Conservation (phyloP, 1,140 invertebrate species). For the Drosophila grimshawi region DNA sequence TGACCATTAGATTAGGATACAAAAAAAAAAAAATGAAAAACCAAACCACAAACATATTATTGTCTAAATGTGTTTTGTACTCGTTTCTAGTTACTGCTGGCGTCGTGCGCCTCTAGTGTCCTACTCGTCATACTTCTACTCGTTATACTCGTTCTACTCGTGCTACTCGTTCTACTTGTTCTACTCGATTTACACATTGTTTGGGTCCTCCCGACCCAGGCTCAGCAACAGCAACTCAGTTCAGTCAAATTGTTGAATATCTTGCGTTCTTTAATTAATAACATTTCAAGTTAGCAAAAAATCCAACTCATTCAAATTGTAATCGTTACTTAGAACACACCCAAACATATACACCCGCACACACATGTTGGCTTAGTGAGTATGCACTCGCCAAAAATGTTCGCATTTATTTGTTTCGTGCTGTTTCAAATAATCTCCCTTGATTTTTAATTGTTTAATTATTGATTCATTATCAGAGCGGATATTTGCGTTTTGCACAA, state of each 20-base stretch:
- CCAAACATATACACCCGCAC: background rate
- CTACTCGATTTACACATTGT: slow-evolving; percentile 66
- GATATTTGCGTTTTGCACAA: too few species aligned
- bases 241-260: slow-evolving; percentile 46
- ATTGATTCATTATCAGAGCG: slow-evolving; percentile 10
- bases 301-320: slow-evolving; percentile 51
- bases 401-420: slow-evolving; percentile 35
- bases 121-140: slow-evolving; percentile 26
- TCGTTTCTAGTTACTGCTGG: slow-evolving; percentile 79
- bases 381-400: slow-evolving; percentile 49
- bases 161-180: slow-evolving; percentile 42
- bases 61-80: slow-evolving; percentile 65
- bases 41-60: slow-evolving; percentile 1
- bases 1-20: slow-evolving; percentile 3
- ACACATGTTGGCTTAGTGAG: slow-evolving; percentile 68
- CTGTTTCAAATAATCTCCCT: slow-evolving; percentile 27
- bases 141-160: background rate
- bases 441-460: slow-evolving; percentile 7
- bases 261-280: slow-evolving; percentile 52
- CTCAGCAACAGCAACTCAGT: slow-evolving; percentile 40
- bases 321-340: slow-evolving; percentile 50
- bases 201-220: slow-evolving; percentile 39
- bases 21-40: background rate
- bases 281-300: slow-evolving; percentile 45
- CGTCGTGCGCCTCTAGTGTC: slow-evolving; percentile 71